A percentile compares a stretch with the other conserved stretches of the same genome.
These are phyloP conservation scores for Neopelma chrysocephalum DNA, from an alignment of 2,797 vertebrate genomes.

Conservation along the genomic window DNA sequence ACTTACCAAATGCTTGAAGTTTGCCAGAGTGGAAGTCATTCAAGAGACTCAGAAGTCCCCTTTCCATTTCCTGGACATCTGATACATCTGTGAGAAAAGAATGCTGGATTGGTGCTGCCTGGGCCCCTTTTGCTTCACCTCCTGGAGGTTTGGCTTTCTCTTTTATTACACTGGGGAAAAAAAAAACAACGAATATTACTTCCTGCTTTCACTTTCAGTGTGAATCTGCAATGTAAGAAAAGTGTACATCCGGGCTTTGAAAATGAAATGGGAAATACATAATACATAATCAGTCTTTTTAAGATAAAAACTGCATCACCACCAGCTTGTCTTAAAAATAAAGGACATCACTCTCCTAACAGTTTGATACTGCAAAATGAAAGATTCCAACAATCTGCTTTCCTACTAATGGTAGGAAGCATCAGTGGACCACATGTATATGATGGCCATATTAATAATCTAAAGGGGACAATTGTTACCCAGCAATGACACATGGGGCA, in stretches of 20 bases:
- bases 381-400: neutral
- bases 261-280: neutral
- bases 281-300: neutral
- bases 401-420: neutral
- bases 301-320: neutral
- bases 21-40: constrained; percentile 98
- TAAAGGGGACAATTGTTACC: neutral
- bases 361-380: neutral
- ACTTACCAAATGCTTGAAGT: constrained; percentile 92
- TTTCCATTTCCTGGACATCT: constrained; percentile 98
- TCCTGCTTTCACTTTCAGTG: neutral
- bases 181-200: neutral
- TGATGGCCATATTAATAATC: neutral
- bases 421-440: rapidly evolving
- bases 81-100: constrained; percentile 97
- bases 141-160: constrained; percentile 86
- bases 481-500: rapidly evolving
- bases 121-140: constrained; percentile 77
- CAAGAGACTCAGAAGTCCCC: constrained; percentile 91
- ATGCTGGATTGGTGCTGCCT: constrained; percentile 87
- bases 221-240: neutral
- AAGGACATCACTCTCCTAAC: neutral
- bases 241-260: neutral
- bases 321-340: neutral
- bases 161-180: constrained; percentile 77